Conservation (phyloP, 2,797 vertebrate genomes). For the Stomatorhinus walkeri region DNA sequence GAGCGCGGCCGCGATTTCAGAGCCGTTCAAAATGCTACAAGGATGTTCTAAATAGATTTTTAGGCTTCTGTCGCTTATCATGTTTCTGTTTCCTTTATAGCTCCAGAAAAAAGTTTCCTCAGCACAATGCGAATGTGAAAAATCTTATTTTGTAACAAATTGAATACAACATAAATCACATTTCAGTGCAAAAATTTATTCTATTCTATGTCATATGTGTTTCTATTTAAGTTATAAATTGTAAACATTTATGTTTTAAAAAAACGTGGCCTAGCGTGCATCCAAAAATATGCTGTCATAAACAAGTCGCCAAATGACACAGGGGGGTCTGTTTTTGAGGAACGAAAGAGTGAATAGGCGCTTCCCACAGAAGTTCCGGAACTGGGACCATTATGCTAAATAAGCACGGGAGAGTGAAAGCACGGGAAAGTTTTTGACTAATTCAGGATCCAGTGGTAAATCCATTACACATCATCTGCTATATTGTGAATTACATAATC, state of each 20-base stretch:
- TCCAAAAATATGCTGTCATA: background rate
- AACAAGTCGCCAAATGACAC: background rate
- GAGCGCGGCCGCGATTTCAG: background rate
- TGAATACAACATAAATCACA: background rate
- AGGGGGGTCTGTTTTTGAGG: background rate
- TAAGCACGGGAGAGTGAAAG: background rate
- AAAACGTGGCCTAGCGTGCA: background rate
- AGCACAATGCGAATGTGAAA: background rate
- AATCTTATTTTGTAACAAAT: background rate
- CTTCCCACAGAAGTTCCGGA: background rate
- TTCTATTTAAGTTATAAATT: background rate
- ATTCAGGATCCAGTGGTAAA: background rate
- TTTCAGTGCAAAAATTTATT: background rate
- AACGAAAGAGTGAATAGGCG: background rate
- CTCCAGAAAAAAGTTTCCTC: background rate
- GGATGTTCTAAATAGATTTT: background rate
- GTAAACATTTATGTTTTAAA: background rate
- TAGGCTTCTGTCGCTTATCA: background rate
- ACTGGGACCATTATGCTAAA: background rate
- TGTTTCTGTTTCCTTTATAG: background rate
- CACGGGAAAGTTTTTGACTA: background rate
- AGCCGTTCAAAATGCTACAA: background rate
- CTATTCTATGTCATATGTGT: background rate
- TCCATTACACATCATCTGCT: background rate
- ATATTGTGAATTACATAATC: background rate